Percentiles rank a stretch among this genome's conserved stretches.
phyloP scores from a whole-genome alignment of 64 coral and sea anemone genomes.

The Dendronephthya gigantea region DNA sequence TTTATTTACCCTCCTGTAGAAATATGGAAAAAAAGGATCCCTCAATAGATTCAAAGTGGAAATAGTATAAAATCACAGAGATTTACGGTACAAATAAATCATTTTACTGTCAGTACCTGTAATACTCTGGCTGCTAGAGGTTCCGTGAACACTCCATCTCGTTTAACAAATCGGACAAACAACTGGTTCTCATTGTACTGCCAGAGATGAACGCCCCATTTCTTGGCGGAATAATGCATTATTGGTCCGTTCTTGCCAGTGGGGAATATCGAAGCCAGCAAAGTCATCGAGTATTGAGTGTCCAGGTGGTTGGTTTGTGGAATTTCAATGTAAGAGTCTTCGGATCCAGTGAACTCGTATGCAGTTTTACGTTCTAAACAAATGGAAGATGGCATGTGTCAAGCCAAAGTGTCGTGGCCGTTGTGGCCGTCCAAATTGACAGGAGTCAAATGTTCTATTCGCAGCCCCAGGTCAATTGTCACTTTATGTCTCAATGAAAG shows the following conservation, averaged over 20 bases:
- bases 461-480: too few species aligned
- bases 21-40: too few species aligned
- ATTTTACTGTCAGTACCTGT: conserved; percentile 25
- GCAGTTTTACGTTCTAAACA: conserved; percentile 45
- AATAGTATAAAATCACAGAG: not conserved
- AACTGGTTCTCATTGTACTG: conserved; percentile 85
- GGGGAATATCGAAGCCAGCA: conserved; percentile 77
- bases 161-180: conserved; percentile 86
- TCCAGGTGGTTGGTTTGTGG: conserved; percentile 57
- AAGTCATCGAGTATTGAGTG: conserved; percentile 73
- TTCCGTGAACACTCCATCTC: conserved; percentile 85
- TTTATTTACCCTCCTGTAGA: not conserved
- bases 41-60: too few species aligned
- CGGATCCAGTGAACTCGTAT: conserved; percentile 57
- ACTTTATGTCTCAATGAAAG: too few species aligned
- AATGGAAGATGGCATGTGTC: not conserved
- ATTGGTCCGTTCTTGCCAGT: conserved; percentile 78
- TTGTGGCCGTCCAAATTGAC: too few species aligned
- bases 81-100: not conserved
- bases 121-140: conserved; percentile 79
- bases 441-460: too few species aligned
- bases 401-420: too few species aligned
- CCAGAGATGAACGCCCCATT: conserved; percentile 89
- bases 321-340: conserved; percentile 78
- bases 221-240: conserved; percentile 76